Conservation (phyloP, 2,113 vertebrate genomes). For the Rhineura floridana region DNA sequence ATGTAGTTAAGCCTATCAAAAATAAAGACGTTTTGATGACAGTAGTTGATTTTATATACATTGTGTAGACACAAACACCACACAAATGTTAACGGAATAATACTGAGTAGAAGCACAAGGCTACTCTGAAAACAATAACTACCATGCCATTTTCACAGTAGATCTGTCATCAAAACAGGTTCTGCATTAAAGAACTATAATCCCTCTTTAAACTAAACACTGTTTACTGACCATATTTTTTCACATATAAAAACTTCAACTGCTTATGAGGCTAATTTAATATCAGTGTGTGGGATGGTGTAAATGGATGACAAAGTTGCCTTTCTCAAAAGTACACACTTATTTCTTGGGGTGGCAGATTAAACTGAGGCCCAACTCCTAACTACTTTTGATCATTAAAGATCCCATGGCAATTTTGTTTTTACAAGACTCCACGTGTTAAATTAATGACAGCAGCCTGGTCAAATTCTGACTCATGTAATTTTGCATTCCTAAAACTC, state of each 20-base stretch:
- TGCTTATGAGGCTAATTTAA: conserved; percentile 22
- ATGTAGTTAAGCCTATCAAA: conserved; percentile 33
- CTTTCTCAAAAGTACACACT: conserved; percentile 39
- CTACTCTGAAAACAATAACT: conserved; percentile 11
- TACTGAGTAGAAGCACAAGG: not conserved
- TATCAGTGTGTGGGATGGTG: conserved; percentile 13
- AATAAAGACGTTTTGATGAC: conserved; percentile 27
- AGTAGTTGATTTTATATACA: not conserved
- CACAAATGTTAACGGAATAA: not conserved
- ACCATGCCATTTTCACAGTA: conserved; percentile 3
- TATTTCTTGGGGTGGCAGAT: conserved; percentile 36
- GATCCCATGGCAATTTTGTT: conserved; percentile 55
- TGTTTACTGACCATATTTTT: not conserved
- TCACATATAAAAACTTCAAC: not conserved
- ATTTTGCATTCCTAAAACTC: conserved; percentile 62
- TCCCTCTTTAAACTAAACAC: not conserved
- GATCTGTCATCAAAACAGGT: not conserved
- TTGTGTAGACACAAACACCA: not conserved
- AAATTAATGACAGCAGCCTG: conserved; percentile 64
- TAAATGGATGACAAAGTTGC: conserved; percentile 35
- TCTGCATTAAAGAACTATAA: not conserved
- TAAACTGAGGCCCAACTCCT: conserved; percentile 38
- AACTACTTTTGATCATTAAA: conserved; percentile 53
- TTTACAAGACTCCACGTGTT: conserved; percentile 48
- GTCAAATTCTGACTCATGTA: conserved; percentile 59